These are phyloP conservation scores for Eupithecia tripunctaria DNA, from an alignment of 2,888 invertebrate genomes.

Conservation along the genomic window DNA sequence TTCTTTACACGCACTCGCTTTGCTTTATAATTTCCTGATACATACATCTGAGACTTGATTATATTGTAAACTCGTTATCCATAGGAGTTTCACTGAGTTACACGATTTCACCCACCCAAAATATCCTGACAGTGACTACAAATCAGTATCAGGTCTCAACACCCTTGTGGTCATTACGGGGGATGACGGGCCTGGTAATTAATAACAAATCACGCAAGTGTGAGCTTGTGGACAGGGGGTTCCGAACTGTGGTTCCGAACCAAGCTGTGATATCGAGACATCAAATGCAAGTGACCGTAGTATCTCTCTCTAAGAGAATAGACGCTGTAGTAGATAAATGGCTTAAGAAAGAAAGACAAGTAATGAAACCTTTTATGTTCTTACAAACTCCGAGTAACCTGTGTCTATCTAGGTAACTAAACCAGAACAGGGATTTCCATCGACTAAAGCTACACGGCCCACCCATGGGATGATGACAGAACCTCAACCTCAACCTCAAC, in stretches of 20 bases:
- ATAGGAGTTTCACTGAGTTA: not conserved
- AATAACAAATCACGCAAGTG: constrained; percentile 34
- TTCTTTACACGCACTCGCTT: not conserved
- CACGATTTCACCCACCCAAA: not conserved
- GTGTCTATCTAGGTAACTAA: no score
- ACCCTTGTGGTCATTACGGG: constrained; percentile 32
- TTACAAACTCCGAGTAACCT: no score
- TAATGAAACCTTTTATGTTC: no score
- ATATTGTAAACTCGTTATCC: no score
- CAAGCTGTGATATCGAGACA: not conserved
- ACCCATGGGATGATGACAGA: no score
- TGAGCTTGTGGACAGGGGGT: constrained; percentile 18
- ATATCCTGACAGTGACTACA: constrained; percentile 27
- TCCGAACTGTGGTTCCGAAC: constrained; percentile 10
- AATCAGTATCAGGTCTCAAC: constrained; percentile 35
- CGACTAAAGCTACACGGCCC: no score
- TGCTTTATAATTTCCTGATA: not conserved
- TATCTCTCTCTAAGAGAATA: no score
- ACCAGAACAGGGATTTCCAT: no score
- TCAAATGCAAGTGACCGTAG: not conserved
- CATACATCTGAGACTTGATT: not conserved
- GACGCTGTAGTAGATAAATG: no score
- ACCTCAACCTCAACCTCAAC: no score
- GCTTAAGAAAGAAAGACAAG: no score
- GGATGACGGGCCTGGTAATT: constrained; percentile 33